Evolutionary conservation across 2,113 vertebrate species (phyloP).

Genomic region (Chlamydotis undulata): DNA sequence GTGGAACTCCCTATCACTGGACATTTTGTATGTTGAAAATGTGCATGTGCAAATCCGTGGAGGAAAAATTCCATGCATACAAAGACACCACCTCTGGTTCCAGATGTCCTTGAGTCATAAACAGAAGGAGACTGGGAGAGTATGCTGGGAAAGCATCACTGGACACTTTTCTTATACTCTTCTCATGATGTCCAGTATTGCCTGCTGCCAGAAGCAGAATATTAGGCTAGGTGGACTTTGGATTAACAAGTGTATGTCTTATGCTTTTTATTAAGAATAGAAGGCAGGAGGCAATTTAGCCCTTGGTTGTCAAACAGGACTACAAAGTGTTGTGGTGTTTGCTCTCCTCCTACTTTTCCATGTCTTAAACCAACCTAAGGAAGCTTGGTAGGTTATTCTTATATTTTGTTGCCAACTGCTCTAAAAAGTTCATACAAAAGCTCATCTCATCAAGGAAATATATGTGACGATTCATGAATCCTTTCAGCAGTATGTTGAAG

Average conservation of each 20-base stretch:
- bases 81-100: neutral
- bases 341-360: neutral
- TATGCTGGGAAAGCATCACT: neutral
- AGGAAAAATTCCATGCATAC: neutral
- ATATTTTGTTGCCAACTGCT: neutral
- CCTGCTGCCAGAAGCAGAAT: neutral
- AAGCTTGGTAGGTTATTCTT: neutral
- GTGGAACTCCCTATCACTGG: neutral
- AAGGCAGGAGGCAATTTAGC: constrained; percentile 13
- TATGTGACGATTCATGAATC: neutral
- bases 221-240: neutral
- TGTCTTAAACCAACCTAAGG: neutral
- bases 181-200: neutral
- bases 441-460: neutral
- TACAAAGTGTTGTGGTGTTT: constrained; percentile 11
- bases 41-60: neutral
- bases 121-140: neutral
- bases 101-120: neutral
- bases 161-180: neutral
- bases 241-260: neutral
- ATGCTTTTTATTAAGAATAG: constrained; percentile 23
- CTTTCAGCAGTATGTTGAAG: neutral
- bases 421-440: neutral
- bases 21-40: neutral
- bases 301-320: neutral